These are phyloP conservation scores for Pachyseris speciosa DNA, from an alignment of 64 coral and sea anemone genomes.

Conservation along the genomic window DNA sequence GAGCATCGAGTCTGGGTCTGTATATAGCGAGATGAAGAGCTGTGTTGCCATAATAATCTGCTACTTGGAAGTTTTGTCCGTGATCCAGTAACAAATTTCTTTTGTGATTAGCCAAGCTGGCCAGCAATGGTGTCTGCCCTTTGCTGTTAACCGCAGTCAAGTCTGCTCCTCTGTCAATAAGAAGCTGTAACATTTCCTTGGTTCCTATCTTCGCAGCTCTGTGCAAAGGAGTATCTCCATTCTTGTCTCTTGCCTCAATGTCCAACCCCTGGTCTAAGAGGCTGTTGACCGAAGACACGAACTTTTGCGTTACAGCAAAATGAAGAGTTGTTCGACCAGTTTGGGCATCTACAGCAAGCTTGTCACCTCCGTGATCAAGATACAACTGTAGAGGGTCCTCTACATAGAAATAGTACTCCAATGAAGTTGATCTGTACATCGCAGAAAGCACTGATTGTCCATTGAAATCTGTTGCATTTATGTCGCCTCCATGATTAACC, in stretches of 20 bases:
- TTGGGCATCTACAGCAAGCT: background rate
- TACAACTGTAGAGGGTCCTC: background rate
- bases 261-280: background rate
- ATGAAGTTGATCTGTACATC: background rate
- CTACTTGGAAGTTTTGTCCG: background rate
- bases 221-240: conserved; percentile 46
- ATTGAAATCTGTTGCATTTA: background rate
- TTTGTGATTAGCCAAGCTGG: background rate
- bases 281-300: background rate
- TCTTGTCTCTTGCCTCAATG: background rate
- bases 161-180: conserved; percentile 70
- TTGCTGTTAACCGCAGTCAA: conserved; percentile 29
- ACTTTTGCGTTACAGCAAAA: background rate
- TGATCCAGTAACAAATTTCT: background rate
- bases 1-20: no score
- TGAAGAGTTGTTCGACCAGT: background rate
- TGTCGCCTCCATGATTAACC: background rate
- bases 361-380: background rate
- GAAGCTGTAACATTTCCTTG: background rate
- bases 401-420: background rate
- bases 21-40: conserved; percentile 50
- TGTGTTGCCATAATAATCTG: conserved; percentile 27
- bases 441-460: background rate
- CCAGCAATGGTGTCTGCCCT: conserved; percentile 52
- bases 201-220: background rate